A percentile compares a stretch with the other conserved stretches of the same genome.
These are phyloP conservation scores for Microtus richardsoni DNA, from an alignment of 2,113 vertebrate genomes.

Conservation along the genomic window DNA sequence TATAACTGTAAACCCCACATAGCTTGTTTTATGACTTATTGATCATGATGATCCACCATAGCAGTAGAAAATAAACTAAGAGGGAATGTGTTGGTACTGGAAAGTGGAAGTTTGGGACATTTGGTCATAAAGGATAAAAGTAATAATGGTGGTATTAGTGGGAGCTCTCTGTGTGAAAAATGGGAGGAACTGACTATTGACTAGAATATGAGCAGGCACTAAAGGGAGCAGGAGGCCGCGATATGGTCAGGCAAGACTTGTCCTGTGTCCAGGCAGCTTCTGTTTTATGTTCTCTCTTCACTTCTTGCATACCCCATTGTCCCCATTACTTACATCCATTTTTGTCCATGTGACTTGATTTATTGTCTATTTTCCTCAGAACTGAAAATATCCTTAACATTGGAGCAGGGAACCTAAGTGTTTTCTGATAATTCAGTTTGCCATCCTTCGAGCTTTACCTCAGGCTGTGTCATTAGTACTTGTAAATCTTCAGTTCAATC, in stretches of 20 bases:
- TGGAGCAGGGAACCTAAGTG: background rate
- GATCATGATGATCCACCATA: background rate
- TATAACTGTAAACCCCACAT: background rate
- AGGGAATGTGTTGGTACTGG: background rate
- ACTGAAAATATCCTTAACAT: constrained; percentile 31
- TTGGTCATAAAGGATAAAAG: background rate
- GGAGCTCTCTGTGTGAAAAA: background rate
- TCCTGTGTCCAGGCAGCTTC: background rate
- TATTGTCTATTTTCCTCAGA: background rate
- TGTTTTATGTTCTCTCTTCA: background rate
- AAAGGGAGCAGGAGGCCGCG: background rate
- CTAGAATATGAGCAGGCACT: background rate
- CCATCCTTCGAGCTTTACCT: constrained; percentile 16
- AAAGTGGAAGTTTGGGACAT: background rate
- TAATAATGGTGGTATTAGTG: background rate
- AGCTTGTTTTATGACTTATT: background rate
- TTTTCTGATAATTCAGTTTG: constrained; percentile 48
- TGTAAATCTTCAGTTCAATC: constrained; percentile 5
- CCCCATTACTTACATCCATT: background rate
- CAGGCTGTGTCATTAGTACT: constrained; percentile 18
- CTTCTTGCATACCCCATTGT: background rate
- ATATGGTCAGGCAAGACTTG: background rate
- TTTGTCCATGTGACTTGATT: background rate
- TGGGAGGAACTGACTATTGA: background rate
- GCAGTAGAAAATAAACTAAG: background rate